phyloP scores from a whole-genome alignment of 2,797 vertebrate genomes.

The Microhierax caerulescens region DNA sequence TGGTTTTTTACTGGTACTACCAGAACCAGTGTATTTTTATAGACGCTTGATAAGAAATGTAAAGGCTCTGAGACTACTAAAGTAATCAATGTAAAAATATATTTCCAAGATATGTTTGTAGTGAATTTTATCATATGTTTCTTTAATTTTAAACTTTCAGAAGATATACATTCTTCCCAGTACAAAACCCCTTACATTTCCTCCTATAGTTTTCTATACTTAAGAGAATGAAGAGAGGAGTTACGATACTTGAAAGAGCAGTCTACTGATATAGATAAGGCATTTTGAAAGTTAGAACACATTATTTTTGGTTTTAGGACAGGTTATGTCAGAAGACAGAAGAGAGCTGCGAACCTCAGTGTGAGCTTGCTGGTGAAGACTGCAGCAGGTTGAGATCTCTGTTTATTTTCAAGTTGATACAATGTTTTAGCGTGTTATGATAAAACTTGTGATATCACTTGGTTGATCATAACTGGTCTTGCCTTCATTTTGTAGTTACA shows the following conservation, averaged over 20 bases:
- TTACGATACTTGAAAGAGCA: background rate
- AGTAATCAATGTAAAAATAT: slow-evolving; percentile 3
- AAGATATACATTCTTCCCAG: background rate
- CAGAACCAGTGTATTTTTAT: background rate
- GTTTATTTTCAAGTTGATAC: background rate
- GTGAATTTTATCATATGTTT: background rate
- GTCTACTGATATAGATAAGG: background rate
- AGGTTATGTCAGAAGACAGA: background rate
- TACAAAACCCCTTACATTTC: background rate
- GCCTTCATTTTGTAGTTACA: slow-evolving; percentile 12
- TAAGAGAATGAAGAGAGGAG: background rate
- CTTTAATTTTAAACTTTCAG: background rate
- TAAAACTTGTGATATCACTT: background rate
- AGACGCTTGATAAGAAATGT: background rate
- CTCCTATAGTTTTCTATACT: background rate
- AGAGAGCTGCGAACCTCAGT: background rate
- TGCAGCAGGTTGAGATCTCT: background rate
- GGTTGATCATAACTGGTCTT: slow-evolving; percentile 12
- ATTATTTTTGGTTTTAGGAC: background rate
- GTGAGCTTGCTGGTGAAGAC: background rate
- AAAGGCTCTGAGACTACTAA: slow-evolving; percentile 5
- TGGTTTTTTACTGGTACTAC: background rate
- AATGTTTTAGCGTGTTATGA: background rate
- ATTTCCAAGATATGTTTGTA: background rate
- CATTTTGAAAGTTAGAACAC: background rate